Evolutionary conservation across 2,888 invertebrate genomes (phyloP), one percentile per base, ranked within the genome.

Genomic region (Myopa testacea): DNA sequence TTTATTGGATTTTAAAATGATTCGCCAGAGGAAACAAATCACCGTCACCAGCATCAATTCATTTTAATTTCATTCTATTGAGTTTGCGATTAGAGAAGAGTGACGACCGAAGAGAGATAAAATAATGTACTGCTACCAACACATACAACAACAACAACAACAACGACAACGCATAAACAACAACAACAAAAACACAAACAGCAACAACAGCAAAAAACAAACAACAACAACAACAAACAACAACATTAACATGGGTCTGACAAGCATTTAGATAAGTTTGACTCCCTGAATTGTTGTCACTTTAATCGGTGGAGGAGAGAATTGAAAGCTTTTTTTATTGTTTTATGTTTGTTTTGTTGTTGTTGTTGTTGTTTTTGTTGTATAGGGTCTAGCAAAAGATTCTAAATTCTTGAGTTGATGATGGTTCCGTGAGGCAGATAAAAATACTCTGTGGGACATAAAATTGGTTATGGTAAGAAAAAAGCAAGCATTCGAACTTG

Each of bases 1-100:
- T 78, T 78, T 80, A 80, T 80, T 79, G 79, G 75, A 79, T 79
- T 80, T 79, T 80, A 80, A 80, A 79, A 78, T 80, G 74, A 75
- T 75, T 77, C 78, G 63, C 77, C 58, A 16, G 75, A 67, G 78
- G 67, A 50, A 67, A 75, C 26, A 77, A 78, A 78, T 79, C 79
- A 62, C 74, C 76, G 76, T 70, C 74, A 71, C 73, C 62, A 71
- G 76, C 78, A 80, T 80, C 80, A 71, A 78, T 77, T 80, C 76
- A 78, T 77, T 78, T 78, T 80, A 70, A 77, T 76, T 80, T 80
- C 74, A 71, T 74, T 76, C 75, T 68, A 70, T 78, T 77, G 76
- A 77, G 70, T 58, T 68, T 63, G 65, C 45, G 62, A 72, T 40
- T 75, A 69, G 65, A 60, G 62, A 63, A 63, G 40, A 74, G 67